Percentiles rank a stretch among this genome's conserved stretches.
Conservation (phyloP, 2,888 invertebrate species). For the Dendrolimus pini region DNA sequence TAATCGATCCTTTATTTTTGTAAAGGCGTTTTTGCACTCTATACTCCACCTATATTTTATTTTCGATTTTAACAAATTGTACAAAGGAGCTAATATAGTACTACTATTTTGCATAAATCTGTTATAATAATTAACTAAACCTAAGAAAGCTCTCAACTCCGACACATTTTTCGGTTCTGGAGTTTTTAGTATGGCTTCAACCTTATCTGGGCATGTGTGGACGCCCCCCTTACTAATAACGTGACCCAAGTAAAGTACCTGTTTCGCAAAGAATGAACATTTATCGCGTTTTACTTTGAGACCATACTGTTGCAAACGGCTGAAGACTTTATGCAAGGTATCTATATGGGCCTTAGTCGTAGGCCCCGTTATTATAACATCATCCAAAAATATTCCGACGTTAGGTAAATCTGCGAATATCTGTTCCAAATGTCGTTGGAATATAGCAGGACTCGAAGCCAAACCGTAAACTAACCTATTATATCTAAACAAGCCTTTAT, state of each 20-base stretch:
- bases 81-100: slow-evolving; percentile 3
- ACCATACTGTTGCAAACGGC: background rate
- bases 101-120: slow-evolving; percentile 13
- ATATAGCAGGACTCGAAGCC: slow-evolving; percentile 12
- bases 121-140: slow-evolving; percentile 11
- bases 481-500: slow-evolving; percentile 13
- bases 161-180: slow-evolving; percentile 7
- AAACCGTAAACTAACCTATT: slow-evolving; percentile 7
- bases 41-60: no score
- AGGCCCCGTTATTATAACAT: slow-evolving; percentile 7
- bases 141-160: slow-evolving; percentile 16
- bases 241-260: slow-evolving; percentile 12
- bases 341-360: slow-evolving; percentile 7
- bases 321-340: slow-evolving; percentile 9
- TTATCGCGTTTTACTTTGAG: slow-evolving; percentile 12
- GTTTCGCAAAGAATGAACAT: slow-evolving; percentile 12
- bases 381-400: slow-evolving; percentile 16
- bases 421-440: slow-evolving; percentile 14
- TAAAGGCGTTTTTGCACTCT: no score
- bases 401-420: slow-evolving; percentile 12
- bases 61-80: background rate
- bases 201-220: no score
- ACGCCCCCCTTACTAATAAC: no score
- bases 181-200: no score
- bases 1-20: no score